Percentiles rank a stretch among this genome's conserved stretches.
Conservation (phyloP, 2,888 invertebrate genomes). For the Drosophila formosana region DNA sequence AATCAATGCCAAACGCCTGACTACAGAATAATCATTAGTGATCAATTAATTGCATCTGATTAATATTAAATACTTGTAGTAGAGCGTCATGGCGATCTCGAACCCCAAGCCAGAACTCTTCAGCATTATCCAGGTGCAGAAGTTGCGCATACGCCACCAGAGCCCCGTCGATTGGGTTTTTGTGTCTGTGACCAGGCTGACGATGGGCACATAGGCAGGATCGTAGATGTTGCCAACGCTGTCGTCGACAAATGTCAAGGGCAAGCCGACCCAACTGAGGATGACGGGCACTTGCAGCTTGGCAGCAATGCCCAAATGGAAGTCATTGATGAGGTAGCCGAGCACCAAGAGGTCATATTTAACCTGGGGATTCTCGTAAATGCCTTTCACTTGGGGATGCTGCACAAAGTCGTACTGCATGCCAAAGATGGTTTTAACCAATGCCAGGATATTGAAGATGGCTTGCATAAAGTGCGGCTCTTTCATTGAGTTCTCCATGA, state of each 20-base stretch:
- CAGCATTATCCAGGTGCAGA: conserved; percentile 17
- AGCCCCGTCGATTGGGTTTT: conserved; percentile 30
- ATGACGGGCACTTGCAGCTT: conserved; percentile 82
- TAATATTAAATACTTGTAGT: conserved; percentile 42
- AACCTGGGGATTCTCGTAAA: conserved; percentile 64
- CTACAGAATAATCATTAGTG: conserved; percentile 61
- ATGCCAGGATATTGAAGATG: neutral
- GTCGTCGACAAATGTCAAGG: conserved; percentile 57
- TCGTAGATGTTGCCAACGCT: conserved; percentile 77
- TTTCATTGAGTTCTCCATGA: conserved; percentile 33
- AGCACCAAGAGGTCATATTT: conserved; percentile 77
- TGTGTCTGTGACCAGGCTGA: neutral
- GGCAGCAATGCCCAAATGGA: conserved; percentile 79
- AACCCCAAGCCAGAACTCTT: neutral
- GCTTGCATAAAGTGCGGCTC: conserved; percentile 3
- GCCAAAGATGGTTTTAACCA: neutral
- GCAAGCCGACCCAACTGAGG: conserved; percentile 69
- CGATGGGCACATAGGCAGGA: conserved; percentile 66
- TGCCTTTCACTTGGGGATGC: conserved; percentile 63
- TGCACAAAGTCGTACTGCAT: conserved; percentile 67
- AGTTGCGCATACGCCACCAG: conserved; percentile 48
- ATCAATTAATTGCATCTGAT: neutral
- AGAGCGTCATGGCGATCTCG: conserved; percentile 28
- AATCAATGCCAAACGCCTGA: conserved; percentile 37
- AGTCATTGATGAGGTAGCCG: conserved; percentile 81